Base-by-base conservation (phyloP, 1,140 invertebrate genomes). In the Aporrectodea caliginosa region DNA sequence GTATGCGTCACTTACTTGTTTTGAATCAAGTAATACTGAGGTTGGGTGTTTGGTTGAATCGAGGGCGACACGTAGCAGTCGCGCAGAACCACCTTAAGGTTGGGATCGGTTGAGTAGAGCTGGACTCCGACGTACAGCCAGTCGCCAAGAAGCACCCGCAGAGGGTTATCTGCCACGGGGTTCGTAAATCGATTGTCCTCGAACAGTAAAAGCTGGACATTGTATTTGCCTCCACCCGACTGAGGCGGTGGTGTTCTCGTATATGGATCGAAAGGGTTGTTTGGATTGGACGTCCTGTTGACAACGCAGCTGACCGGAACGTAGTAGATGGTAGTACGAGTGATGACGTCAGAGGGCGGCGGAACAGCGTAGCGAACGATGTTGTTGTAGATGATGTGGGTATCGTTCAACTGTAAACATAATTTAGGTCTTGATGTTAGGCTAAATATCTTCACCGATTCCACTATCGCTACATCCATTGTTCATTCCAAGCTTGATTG, bases 371-470 rank as follows among this genome's bases (percentile, higher is more conserved):
- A 84, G 16, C 81, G 79, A 29, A 87, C 78, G 0, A 77, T 79
- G 72, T 84, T 85, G 58, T 32, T 76, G 80, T 86, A 87, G 27
- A 84, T 76, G n/a, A 87, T 84, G 76, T 86, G 83, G 0, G 83
- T 82, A 1, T 73, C 78, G 72, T 87, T 87, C 31, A 69, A 35
- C 85, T 86, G 82, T 33, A 82, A 81, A 79, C 75, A 35, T 70
- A n/a, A n/a, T n/a, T n/a, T n/a, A n/a, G n/a, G n/a, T n/a, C n/a
- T n/a, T n/a, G n/a, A n/a, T n/a, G n/a, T n/a, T n/a, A n/a, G n/a
- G n/a, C n/a, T n/a, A n/a, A n/a, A n/a, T n/a, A n/a, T n/a, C n/a
- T n/a, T n/a, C n/a, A n/a, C n/a, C n/a, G n/a, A 27, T n/a, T 32
- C 22, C 27, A 30, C 32, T 29, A n/a, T 16, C n/a, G 73, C 1